Evolutionary conservation across 2,888 invertebrate species (phyloP), one percentile per base, ranked within the genome.

Genomic region (Chrysina gloriosa): DNA sequence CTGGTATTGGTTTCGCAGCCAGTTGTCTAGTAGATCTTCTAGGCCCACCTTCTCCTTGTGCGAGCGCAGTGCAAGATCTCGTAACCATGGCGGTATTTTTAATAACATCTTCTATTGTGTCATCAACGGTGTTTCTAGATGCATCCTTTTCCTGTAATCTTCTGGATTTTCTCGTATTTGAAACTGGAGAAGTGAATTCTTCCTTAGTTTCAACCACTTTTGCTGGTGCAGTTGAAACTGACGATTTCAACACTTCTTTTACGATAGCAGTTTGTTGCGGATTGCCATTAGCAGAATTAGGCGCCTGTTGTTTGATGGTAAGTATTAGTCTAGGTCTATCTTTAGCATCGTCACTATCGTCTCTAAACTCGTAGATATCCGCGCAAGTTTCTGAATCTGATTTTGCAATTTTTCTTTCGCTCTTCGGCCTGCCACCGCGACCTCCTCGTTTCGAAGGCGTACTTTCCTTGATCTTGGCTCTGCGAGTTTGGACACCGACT

Each of bases 311-410:
- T 80, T 94, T 95, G 69, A 94, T 94, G 0, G 94, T 95, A 45
- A 94, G 84, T 73, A 94, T 93, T 48, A 94, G 83, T 39, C 94
- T 86, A 0, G 94, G 94, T 19, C 94, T 86, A 65, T 86, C 82
- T 77, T 89, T 88, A 47, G 80, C 82, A 77, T 96, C 95, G 39
- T 92, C 92, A 3, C 94, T 93, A 80, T 96, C 96, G 78, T 96
- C 96, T 74, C 93, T 91, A 80, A 96, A 96, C 80, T 96, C 96
- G 79, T 96, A 96, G 2, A 96, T 89, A 78, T 96, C 96, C 6
- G 92, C 89, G 0, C 89, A 86, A 54, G 87, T 83, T 74, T 89
- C 88, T 74, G 85, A 87, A 72, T 85, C 89, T 6, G 84, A 84
- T 76, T 85, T 86, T 2, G 84, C 84, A 0, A 84, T 77, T 80